Conservation (phyloP, 2,888 invertebrate genomes). For the Prenolepis imparis region DNA sequence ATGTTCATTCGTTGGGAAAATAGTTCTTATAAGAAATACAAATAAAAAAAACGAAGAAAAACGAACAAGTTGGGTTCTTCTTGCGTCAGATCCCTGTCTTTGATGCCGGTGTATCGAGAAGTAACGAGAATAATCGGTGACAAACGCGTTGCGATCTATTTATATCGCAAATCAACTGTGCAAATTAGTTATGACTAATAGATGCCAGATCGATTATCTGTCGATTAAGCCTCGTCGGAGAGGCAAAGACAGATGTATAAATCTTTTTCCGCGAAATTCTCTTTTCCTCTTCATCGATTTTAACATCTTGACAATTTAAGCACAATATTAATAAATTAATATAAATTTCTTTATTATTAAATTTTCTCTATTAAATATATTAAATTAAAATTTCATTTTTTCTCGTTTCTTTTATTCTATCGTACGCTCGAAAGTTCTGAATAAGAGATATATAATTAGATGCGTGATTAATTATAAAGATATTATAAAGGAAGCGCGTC, state of each 20-base stretch:
- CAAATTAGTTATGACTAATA: conserved; percentile 74
- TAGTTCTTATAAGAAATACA: background rate
- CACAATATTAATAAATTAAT: background rate
- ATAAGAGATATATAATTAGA: background rate
- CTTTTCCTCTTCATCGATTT: background rate
- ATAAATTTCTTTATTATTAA: background rate
- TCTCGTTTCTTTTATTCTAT: background rate
- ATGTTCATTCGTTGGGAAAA: background rate
- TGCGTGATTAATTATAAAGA: conserved; percentile 11
- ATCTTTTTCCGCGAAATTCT: background rate
- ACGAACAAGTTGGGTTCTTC: background rate
- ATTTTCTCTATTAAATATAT: background rate
- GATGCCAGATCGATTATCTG: conserved; percentile 48
- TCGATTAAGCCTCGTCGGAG: conserved; percentile 11
- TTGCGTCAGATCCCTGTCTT: conserved; percentile 13
- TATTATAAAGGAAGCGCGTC: conserved; percentile 15
- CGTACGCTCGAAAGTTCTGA: background rate
- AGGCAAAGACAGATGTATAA: background rate
- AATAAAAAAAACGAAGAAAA: background rate
- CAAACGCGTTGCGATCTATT: conserved; percentile 73
- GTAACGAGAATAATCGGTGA: conserved; percentile 68
- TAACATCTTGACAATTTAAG: background rate
- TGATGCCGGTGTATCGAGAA: conserved; percentile 7
- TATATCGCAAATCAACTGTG: conserved; percentile 77
- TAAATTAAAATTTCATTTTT: background rate